Evolutionary conservation across 1,140 invertebrate genomes (phyloP).

Genomic region (Holcopasites calliopsidis): DNA sequence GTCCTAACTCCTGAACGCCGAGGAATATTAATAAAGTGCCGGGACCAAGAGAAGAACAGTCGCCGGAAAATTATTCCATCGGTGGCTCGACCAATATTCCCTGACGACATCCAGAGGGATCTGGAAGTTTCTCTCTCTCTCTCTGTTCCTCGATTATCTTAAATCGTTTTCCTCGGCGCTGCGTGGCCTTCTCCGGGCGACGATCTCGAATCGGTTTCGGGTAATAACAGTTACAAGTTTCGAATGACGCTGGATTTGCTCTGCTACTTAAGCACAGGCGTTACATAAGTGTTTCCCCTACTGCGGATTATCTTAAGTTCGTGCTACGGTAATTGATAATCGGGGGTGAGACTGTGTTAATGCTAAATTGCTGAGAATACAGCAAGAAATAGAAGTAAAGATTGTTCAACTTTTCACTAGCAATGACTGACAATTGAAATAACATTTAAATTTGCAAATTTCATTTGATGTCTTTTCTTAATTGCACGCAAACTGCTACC

Average conservation of each 20-base stretch:
- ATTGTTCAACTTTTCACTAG: too few species aligned
- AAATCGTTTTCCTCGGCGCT: slow-evolving; percentile 12
- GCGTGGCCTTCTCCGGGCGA: slow-evolving; percentile 28
- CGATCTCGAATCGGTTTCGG: slow-evolving; percentile 26
- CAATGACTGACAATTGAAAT: too few species aligned
- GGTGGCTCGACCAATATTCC: background rate
- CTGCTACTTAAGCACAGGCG: background rate
- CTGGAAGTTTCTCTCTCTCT: too few species aligned
- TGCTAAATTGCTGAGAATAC: too few species aligned
- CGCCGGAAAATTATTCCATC: slow-evolving; percentile 36
- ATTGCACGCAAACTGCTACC: too few species aligned
- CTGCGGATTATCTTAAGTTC: background rate
- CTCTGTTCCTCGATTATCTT: slow-evolving; percentile 30
- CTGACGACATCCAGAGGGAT: background rate
- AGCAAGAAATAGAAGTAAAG: too few species aligned
- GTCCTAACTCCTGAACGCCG: slow-evolving; percentile 34
- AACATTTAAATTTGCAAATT: too few species aligned
- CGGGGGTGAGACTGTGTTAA: background rate
- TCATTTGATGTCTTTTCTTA: too few species aligned
- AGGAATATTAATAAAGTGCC: slow-evolving; percentile 47
- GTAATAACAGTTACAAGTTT: slow-evolving; percentile 38
- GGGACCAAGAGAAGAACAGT: background rate
- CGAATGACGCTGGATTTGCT: slow-evolving; percentile 5
- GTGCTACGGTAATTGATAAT: background rate
- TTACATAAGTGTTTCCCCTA: background rate